Base-by-base conservation (phyloP, 2,888 invertebrate species). In the Patella ulyssiponensis region DNA sequence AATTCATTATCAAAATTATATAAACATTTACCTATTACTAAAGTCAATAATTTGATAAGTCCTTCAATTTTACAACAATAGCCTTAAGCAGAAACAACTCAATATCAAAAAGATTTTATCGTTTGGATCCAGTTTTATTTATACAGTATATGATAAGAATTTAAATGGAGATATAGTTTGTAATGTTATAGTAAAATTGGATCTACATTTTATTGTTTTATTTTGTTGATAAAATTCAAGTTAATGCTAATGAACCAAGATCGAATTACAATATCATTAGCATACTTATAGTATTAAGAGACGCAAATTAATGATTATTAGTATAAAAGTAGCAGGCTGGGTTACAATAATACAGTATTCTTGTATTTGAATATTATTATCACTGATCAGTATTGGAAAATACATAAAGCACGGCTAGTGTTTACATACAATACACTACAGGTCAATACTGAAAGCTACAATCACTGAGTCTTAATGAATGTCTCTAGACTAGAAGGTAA, bases 11-110 rank as follows among this genome's bases (percentile, higher is more conserved):
- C 20, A 64, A 64, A 64, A 64, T 64, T 64, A 20, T 64, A 20
- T 64, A 64, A 64, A 64, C 23, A 23, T 64, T 64, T 64, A 64
- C 64, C 64, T 64, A 64, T 64, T 64, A 64, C 64, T 64, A 64
- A 64, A 64, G 64, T 23, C 64, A 64, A 64, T 64, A 64, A 64
- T 64, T 64, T 64, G 64, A 64, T 64, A 64, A 64, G 64, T 64
- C 64, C 64, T 64, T 64, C 20, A 64, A 64, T 23, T 64, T 64
- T 23, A 64, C 64, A 64, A 64, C 23, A 64, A 64, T 64, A 64
- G 64, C 64, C 64, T 64, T 20, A 11, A 64, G 64, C 20, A 23
- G 58, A 58, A 58, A 20, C 17, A 58, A 44, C 44, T 44, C 9
- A 44, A 44, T 44, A 44, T 44, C 44, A 44, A 44, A 44, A 44